Percentiles rank a stretch among this genome's conserved stretches.
phyloP scores from a whole-genome alignment of 2,888 invertebrate species.

The Leptinotarsa haldemani region DNA sequence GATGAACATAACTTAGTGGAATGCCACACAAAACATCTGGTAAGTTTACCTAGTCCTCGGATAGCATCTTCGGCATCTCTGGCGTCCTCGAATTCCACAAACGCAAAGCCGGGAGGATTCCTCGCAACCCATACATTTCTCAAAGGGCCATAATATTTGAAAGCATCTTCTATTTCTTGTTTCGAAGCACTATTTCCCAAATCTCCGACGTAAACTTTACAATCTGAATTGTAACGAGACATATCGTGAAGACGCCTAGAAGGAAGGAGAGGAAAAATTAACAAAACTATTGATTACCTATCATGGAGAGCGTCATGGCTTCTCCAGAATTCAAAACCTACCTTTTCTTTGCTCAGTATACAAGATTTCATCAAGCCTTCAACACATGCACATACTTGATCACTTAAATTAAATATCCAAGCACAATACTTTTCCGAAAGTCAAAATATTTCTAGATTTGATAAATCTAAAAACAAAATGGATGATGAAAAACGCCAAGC shows the following conservation, averaged over 20 bases:
- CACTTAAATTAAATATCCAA: too few relatives aligned
- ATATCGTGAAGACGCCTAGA: slow-evolving; percentile 65
- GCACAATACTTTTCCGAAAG: neutral
- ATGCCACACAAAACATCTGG: slow-evolving; percentile 33
- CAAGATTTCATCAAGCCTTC: neutral
- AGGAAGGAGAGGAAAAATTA: slow-evolving; percentile 28
- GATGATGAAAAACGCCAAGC: slow-evolving; percentile 7
- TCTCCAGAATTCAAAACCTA: slow-evolving; percentile 18
- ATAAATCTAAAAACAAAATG: slow-evolving; percentile 1
- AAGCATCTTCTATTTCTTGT: slow-evolving; percentile 88
- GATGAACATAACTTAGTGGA: slow-evolving; percentile 42
- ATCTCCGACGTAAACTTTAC: slow-evolving; percentile 94
- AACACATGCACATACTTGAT: neutral
- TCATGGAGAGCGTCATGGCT: slow-evolving; percentile 36
- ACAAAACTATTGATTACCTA: slow-evolving; percentile 42
- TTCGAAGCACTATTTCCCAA: slow-evolving; percentile 91
- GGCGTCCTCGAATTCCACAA: slow-evolving; percentile 90
- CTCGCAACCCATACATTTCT: slow-evolving; percentile 95
- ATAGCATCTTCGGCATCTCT: slow-evolving; percentile 90
- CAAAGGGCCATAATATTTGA: slow-evolving; percentile 88
- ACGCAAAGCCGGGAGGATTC: slow-evolving; percentile 93
- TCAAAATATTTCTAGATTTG: neutral
- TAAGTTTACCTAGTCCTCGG: slow-evolving; percentile 77
- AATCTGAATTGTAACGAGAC: slow-evolving; percentile 82
- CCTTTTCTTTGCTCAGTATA: slow-evolving; percentile 3